These are phyloP conservation scores for Acrossocheilus wenchowensis DNA, from an alignment of 2,797 vertebrate species.

Conservation along the genomic window DNA sequence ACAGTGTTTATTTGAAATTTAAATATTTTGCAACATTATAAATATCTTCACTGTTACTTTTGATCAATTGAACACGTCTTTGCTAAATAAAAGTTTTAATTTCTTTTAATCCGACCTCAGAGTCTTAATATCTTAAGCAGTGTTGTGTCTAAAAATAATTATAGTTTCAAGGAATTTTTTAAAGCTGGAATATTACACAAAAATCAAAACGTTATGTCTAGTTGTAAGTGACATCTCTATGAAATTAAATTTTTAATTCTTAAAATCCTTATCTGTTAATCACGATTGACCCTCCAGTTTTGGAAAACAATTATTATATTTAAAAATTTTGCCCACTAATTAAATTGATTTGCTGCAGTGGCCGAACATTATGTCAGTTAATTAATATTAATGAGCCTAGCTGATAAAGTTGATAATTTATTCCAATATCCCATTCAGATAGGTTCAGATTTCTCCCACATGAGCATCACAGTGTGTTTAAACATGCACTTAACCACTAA, in stretches of 20 bases:
- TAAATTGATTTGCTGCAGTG: background rate
- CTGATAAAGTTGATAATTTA: background rate
- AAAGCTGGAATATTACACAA: background rate
- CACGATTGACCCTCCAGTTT: background rate
- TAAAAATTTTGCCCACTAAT: no score
- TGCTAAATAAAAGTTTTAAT: background rate
- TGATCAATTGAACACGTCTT: background rate
- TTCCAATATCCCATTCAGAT: background rate
- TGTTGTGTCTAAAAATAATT: background rate
- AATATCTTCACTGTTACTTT: background rate
- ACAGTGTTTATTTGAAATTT: background rate
- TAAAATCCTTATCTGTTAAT: background rate
- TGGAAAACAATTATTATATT: background rate
- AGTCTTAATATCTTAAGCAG: background rate
- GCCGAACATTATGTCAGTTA: background rate
- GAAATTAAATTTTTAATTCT: background rate
- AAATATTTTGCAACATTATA: background rate
- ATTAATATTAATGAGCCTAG: background rate
- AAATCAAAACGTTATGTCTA: background rate
- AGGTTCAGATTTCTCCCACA: background rate
- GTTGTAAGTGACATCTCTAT: background rate
- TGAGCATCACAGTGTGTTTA: background rate
- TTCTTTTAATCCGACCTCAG: background rate
- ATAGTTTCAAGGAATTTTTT: background rate
- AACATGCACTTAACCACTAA: conserved; percentile 17